Base-by-base conservation (phyloP, 1,140 invertebrate genomes). In the Micrasema longulum region DNA sequence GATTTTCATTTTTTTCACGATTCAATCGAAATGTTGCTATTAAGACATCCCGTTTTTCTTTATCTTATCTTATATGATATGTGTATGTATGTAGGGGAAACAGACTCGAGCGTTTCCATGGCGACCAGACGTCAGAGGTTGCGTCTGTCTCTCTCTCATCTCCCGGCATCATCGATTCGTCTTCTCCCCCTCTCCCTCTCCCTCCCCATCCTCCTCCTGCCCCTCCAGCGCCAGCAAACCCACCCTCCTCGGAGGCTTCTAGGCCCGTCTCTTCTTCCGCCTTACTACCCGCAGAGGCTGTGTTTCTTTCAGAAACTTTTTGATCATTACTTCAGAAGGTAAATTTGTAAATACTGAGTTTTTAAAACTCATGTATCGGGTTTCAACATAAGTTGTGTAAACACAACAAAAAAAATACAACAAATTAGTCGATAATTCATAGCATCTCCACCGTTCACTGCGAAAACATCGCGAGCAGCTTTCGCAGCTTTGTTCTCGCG, bases 161-260 rank as follows among this genome's bases (percentile, higher is more conserved):
- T 75, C 69, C 22, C 74, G 45, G 70, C 74, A 72, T 76, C 74
- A 76, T 76, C 71, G 74, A 76, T 76, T 76, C 74, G 74, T 76
- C 74, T 76, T 76, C 74, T 63, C 66, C 69, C 74, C 68, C 52
- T 48, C 31, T 60, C 67, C 22, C 2, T 14, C 52, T 9, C 57
- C 57, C 22, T 26, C 41, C 18, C 0, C 23, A 22, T 20, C 11
- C n/a, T 12, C n/a, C 18, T 9, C 35, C 55, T 20, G 14, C n/a
- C 57, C 26, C 53, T 2, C 66, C 22, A 16, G n/a, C 66, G 22
- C 57, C 57, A 12, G 2, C 41, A 7, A 1, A 12, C 45, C 1
- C 43, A 12, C n/a, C 26, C 20, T 2, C 43, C 14, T 3, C 14
- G 45, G 26, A 47, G 43, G 31, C 63, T 65, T 36, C 63, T 65